phyloP scores from a whole-genome alignment of 2,888 invertebrate species.

The Morpho achilles region DNA sequence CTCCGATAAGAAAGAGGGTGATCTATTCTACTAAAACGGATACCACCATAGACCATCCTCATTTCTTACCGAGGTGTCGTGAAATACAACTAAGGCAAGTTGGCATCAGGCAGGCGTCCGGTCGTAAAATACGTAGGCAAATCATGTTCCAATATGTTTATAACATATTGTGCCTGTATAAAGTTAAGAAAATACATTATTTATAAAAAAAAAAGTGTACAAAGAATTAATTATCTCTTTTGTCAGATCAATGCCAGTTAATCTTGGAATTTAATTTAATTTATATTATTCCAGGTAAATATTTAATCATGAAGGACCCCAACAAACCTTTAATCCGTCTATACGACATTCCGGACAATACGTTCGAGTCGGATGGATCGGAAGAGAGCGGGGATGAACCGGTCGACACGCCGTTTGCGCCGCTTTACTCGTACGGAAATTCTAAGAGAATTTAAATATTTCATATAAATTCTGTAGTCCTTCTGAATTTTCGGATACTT shows the following conservation, averaged over 20 bases:
- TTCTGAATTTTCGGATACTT: constrained; percentile 39
- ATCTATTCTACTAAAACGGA: too few species aligned
- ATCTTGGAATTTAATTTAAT: background rate
- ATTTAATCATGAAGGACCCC: constrained; percentile 99
- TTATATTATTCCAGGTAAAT: constrained; percentile 79
- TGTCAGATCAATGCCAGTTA: background rate
- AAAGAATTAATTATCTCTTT: background rate
- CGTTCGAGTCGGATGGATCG: constrained; percentile 98
- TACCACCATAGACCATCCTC: too few species aligned
- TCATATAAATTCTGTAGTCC: constrained; percentile 9
- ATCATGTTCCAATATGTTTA: too few species aligned
- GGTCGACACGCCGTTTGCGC: constrained; percentile 70
- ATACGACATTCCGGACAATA: constrained; percentile 98
- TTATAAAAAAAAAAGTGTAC: too few species aligned
- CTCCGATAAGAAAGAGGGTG: too few species aligned
- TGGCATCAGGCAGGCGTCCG: too few species aligned
- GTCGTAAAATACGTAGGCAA: too few species aligned
- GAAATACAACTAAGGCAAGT: too few species aligned
- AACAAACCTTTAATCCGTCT: constrained; percentile 98
- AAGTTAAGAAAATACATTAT: too few species aligned
- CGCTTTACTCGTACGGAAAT: constrained; percentile 72
- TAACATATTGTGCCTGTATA: too few species aligned
- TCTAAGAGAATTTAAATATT: constrained; percentile 60
- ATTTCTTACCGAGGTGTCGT: too few species aligned
- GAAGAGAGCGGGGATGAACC: constrained; percentile 89